Conservation (phyloP, 64 coral and sea anemone genomes). For the Montipora cactus region DNA sequence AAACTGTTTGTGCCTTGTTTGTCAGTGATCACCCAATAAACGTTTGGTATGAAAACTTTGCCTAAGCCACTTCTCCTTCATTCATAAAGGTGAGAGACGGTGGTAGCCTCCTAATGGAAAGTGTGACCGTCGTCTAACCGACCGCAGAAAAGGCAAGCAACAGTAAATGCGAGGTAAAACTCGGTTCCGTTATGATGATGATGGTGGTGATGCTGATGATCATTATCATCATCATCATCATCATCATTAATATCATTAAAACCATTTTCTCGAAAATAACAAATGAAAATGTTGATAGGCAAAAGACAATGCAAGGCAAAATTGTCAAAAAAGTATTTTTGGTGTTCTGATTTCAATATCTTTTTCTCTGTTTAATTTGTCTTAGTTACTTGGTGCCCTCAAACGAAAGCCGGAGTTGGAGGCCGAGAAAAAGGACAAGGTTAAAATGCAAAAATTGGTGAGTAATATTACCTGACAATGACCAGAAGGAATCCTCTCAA, state of each 20-base stretch:
- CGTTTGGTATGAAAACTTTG: not conserved
- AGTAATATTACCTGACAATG: not conserved
- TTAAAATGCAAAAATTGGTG: not conserved
- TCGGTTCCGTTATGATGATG: not conserved
- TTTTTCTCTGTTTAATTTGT: not conserved
- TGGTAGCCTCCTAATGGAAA: constrained; percentile 2
- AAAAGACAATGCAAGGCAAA: not conserved
- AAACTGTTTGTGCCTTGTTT: not conserved
- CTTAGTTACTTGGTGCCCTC: not conserved
- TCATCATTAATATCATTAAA: not conserved
- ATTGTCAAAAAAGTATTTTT: not conserved
- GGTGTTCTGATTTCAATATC: not conserved
- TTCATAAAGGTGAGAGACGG: not conserved
- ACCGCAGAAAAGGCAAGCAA: not conserved
- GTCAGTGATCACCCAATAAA: not conserved
- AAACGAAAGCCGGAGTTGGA: not conserved
- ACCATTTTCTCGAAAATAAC: not conserved
- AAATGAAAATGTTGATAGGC: not conserved
- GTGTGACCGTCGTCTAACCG: not conserved
- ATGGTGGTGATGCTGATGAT: not conserved
- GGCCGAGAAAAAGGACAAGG: not conserved
- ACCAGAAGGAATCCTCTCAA: not conserved
- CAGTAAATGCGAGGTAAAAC: not conserved
- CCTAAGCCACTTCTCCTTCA: not conserved
- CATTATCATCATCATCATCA: not conserved